These are phyloP conservation scores for Calliphora vicina DNA, from an alignment of 1,140 invertebrate species.

Conservation along the genomic window DNA sequence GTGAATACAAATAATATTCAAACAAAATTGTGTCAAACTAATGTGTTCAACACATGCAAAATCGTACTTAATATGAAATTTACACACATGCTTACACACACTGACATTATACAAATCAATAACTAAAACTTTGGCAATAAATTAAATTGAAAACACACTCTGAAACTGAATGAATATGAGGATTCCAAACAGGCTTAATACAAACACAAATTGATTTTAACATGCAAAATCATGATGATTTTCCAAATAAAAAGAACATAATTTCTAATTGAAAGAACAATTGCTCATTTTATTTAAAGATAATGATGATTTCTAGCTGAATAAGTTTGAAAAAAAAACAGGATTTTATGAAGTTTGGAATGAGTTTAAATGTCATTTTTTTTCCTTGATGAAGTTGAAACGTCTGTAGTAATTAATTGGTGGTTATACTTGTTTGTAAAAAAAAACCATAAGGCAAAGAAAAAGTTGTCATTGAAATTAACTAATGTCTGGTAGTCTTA, in stretches of 20 bases:
- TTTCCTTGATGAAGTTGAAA: neutral
- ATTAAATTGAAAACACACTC: neutral
- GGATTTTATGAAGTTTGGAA: neutral
- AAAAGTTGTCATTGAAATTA: conserved; percentile 20
- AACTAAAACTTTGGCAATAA: neutral
- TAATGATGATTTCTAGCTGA: neutral
- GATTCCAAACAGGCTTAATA: neutral
- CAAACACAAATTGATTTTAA: conserved; percentile 9
- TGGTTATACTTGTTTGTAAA: neutral
- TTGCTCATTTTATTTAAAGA: neutral
- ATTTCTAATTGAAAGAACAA: neutral
- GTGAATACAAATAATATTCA: neutral
- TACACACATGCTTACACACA: neutral
- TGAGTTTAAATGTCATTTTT: neutral
- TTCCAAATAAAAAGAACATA: too few species aligned
- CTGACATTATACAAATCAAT: conserved; percentile 11
- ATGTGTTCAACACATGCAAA: neutral
- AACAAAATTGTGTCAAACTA: neutral
- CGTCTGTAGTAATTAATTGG: conserved; percentile 25
- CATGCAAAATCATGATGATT: neutral
- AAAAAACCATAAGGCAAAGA: neutral
- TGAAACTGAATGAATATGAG: neutral
- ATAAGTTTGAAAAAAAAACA: neutral
- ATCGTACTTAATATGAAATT: neutral
- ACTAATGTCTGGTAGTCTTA: neutral